A percentile compares a stretch with the other conserved stretches of the same genome.
Conservation (phyloP, 2,113 vertebrate species). For the Neolamprologus kungweensis region DNA sequence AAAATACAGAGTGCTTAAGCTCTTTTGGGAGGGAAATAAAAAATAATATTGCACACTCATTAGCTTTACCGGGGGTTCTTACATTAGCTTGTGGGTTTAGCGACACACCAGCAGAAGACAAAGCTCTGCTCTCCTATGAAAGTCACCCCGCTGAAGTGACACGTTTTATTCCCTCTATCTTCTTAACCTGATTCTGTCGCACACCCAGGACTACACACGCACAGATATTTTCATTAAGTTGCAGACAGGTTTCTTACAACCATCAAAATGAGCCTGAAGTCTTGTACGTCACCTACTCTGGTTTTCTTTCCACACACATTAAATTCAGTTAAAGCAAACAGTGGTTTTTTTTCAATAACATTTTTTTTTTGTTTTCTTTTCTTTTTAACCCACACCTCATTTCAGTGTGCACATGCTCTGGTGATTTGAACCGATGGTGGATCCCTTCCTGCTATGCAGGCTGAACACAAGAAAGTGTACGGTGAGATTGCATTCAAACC, state of each 20-base stretch:
- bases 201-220: neutral
- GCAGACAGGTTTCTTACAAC: neutral
- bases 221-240: slow-evolving; percentile 24
- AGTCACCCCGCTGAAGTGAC: slow-evolving; percentile 38
- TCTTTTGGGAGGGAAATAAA: neutral
- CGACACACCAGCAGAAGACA: slow-evolving; percentile 4
- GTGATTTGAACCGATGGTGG: slow-evolving; percentile 8
- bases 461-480: neutral
- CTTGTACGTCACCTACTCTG: neutral
- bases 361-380: neutral
- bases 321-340: neutral
- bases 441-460: neutral
- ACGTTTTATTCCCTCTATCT: slow-evolving; percentile 44
- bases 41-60: neutral
- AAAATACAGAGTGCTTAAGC: neutral
- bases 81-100: slow-evolving; percentile 20
- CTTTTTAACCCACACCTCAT: neutral
- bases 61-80: neutral
- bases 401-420: neutral
- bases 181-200: slow-evolving; percentile 65
- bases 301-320: slow-evolving; percentile 3
- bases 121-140: slow-evolving; percentile 12
- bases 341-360: rapidly evolving
- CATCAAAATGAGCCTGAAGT: slow-evolving; percentile 17
- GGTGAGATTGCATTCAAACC: neutral